Evolutionary conservation across 1,140 invertebrate genomes (phyloP), one percentile per base, ranked within the genome.

Genomic region (Cheumatopsyche charites): DNA sequence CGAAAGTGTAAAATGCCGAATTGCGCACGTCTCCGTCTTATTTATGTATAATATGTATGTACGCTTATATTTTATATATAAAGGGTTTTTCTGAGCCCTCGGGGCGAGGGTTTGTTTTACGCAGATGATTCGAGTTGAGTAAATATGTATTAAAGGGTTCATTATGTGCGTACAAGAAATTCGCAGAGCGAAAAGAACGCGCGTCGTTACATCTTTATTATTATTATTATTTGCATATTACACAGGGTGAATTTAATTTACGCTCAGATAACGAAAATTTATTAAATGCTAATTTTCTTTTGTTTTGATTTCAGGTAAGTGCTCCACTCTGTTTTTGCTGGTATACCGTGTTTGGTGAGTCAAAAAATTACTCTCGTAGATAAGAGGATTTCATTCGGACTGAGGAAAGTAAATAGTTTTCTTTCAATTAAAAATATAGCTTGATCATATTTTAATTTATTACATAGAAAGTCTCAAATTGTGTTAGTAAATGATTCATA

Each of bases 271-370:
- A 15, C 5, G 5, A 5, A 5, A 49, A 15, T 49, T 49, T 49
- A 49, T 49, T 49, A 49, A 49, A n/a, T 15, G 47, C 19, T 49
- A 49, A 15, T 49, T 49, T 49, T 5, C n/a, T n/a, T 36, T 36
- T 36, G 3, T 3, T 49, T 49, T 15, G 13, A 5, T 49, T 49
- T 49, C 47, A 49, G 47, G 47, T 49, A 49, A 49, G 47, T 49
- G 47, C 13, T 49, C 13, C 47, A 13, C 13, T 15, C 3, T 49
- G 19, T 21, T 15, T 5, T 49, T 49, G 4, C 13, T 5, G n/a
- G n/a, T n/a, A 4, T 21, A 13, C 47, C 5, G 19, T 21, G 19
- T 21, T n/a, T 49, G 47, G 47, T 49, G 47, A 49, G 47, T 49
- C n/a, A 21, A 49, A 21, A 15, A 15, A 49, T 36, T 36, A 36